Conservation (phyloP, 2,113 vertebrate species). For the Urocitellus parryii region DNA sequence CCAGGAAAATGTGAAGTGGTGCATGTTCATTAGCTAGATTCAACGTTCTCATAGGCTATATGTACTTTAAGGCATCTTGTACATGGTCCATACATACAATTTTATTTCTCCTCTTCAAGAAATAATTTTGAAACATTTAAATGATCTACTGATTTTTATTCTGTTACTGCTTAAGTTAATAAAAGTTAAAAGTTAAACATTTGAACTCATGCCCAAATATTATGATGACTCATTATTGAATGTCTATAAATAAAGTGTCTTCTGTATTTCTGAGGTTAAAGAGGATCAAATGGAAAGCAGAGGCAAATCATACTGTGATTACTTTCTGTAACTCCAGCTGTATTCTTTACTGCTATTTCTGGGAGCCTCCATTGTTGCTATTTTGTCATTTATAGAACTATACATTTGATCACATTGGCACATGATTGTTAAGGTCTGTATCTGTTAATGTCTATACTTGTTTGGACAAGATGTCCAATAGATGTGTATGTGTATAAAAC, state of each 20-base stretch:
- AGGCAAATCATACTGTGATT: neutral
- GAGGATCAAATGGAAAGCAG: neutral
- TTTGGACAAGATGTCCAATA: neutral
- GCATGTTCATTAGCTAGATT: neutral
- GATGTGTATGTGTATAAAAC: neutral
- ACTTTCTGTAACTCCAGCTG: neutral
- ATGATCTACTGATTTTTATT: neutral
- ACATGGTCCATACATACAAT: neutral
- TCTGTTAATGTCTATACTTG: neutral
- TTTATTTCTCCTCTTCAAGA: neutral
- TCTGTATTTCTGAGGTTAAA: slow-evolving; percentile 14
- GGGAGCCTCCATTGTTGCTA: neutral
- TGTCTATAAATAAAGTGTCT: neutral
- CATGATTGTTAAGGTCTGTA: neutral
- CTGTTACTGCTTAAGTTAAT: neutral
- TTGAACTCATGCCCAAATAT: slow-evolving; percentile 5
- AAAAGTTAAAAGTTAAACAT: slow-evolving; percentile 42
- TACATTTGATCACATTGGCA: neutral
- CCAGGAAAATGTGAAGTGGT: neutral
- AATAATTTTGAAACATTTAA: neutral
- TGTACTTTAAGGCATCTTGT: neutral
- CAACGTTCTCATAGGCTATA: neutral
- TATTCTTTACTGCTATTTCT: neutral
- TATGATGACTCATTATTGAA: neutral
- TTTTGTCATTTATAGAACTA: neutral